phyloP scores from a whole-genome alignment of 2,113 vertebrate genomes.

The Rousettus leschenaultii region DNA sequence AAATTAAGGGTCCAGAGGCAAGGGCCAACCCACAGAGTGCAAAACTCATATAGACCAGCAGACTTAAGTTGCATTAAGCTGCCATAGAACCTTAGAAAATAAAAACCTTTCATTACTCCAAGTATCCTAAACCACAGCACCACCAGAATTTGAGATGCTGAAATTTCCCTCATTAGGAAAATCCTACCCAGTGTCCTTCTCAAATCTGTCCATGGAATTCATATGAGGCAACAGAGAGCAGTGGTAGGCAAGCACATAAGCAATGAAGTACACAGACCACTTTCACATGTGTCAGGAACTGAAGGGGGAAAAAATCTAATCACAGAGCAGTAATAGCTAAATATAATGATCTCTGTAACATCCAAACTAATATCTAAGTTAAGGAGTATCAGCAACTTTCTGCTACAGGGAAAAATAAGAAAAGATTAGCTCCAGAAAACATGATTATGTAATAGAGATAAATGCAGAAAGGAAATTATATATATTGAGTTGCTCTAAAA shows the following conservation, averaged over 20 bases:
- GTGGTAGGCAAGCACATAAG: background rate
- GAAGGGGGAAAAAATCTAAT: background rate
- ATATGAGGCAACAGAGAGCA: background rate
- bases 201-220: background rate
- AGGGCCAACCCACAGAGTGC: background rate
- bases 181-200: background rate
- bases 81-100: background rate
- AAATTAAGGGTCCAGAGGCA: background rate
- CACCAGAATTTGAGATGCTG: background rate
- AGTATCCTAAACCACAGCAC: background rate
- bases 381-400: background rate
- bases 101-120: background rate
- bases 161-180: background rate
- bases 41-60: background rate
- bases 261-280: background rate
- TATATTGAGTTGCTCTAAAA: background rate
- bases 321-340: background rate
- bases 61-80: background rate
- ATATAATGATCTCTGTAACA: background rate
- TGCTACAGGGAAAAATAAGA: background rate
- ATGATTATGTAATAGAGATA: background rate
- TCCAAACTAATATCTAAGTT: background rate
- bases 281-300: background rate
- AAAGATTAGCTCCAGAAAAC: background rate
- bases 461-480: background rate